These are phyloP conservation scores for Trachelus troglodyta DNA, from an alignment of 2,888 invertebrate species.

Conservation along the genomic window DNA sequence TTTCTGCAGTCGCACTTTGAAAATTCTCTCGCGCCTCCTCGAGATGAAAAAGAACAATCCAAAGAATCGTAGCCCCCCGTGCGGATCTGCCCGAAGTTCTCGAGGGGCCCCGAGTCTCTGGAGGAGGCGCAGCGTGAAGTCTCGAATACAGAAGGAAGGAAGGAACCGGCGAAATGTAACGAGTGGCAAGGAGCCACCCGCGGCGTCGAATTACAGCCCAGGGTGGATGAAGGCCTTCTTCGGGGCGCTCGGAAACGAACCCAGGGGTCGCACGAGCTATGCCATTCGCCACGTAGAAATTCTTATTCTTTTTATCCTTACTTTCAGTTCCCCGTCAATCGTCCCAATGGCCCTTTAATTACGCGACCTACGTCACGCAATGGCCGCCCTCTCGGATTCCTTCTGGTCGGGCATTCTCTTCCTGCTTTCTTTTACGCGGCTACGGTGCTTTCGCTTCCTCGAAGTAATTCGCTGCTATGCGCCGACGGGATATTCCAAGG, in stretches of 20 bases:
- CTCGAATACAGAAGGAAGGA: neutral
- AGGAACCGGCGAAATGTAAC: conserved; percentile 38
- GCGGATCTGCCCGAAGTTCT: too few relatives aligned
- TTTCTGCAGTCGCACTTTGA: too few relatives aligned
- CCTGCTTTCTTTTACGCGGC: too few relatives aligned
- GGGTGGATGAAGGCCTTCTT: conserved; percentile 13
- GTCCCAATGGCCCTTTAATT: conserved; percentile 31
- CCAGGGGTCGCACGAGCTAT: conserved; percentile 21
- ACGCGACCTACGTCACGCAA: conserved; percentile 22
- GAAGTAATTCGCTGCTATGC: too few relatives aligned
- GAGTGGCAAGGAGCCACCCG: conserved; percentile 37
- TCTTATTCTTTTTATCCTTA: conserved; percentile 35
- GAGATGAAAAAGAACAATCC: too few relatives aligned
- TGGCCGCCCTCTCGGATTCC: neutral
- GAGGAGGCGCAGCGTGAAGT: neutral
- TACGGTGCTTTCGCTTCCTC: too few relatives aligned
- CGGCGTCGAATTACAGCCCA: conserved; percentile 36
- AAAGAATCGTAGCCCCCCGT: too few relatives aligned
- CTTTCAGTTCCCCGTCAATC: conserved; percentile 14
- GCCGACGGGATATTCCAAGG: too few relatives aligned
- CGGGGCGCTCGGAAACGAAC: conserved; percentile 26
- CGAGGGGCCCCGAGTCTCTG: too few relatives aligned
- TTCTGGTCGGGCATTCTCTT: neutral
- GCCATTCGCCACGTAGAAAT: conserved; percentile 31
- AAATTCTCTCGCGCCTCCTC: too few relatives aligned